phyloP scores from a whole-genome alignment of 2,113 vertebrate genomes.

The Nannobrachium achirus region DNA sequence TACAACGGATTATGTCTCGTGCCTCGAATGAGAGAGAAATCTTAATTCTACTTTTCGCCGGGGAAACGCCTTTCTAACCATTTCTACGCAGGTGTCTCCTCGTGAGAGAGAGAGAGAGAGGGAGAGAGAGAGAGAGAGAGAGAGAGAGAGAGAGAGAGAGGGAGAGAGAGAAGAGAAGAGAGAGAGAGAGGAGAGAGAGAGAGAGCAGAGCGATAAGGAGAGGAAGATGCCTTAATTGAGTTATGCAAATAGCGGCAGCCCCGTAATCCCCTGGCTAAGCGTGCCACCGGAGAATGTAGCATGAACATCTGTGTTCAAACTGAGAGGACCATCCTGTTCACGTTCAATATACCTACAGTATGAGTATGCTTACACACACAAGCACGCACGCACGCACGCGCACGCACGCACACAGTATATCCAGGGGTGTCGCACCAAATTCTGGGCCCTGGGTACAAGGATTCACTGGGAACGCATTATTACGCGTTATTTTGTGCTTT shows the following conservation, averaged over 20 bases:
- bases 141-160: conserved; percentile 41
- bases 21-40: conserved; percentile 55
- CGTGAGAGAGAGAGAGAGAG: conserved; percentile 34
- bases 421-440: no score
- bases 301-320: conserved; percentile 58
- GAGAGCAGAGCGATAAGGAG: conserved; percentile 20
- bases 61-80: conserved; percentile 62
- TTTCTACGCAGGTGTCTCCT: conserved; percentile 70
- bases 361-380: no score
- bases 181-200: conserved; percentile 34
- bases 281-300: conserved; percentile 58
- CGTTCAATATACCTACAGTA: no score
- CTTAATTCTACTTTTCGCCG: conserved; percentile 62
- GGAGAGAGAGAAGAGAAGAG: conserved; percentile 28
- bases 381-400: no score
- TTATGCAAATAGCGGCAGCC: conserved; percentile 72
- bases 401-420: no score
- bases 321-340: conserved; percentile 27
- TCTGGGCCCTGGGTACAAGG: no score
- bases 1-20: neutral
- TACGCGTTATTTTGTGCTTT: no score
- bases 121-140: conserved; percentile 24
- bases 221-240: conserved; percentile 63
- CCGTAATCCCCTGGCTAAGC: conserved; percentile 69
- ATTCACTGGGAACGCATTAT: no score